Evolutionary conservation across 2,113 vertebrate species (phyloP).

Genomic region (Montifringilla adamsi): DNA sequence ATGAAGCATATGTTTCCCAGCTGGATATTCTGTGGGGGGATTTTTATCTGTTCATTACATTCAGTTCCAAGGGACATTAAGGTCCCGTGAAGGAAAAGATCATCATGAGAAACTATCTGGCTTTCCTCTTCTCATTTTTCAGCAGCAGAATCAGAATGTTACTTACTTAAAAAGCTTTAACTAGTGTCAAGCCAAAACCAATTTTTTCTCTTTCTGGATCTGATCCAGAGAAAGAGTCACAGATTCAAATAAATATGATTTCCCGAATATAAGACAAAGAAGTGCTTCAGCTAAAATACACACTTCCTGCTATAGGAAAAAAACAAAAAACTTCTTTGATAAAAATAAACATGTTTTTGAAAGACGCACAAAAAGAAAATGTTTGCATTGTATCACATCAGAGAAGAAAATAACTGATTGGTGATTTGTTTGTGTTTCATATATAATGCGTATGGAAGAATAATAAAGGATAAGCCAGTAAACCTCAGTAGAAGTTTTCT

Average conservation of each 20-base stretch:
- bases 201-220: neutral
- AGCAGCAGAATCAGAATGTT: neutral
- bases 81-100: neutral
- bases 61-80: neutral
- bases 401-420: neutral
- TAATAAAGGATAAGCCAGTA: neutral
- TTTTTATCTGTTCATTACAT: neutral
- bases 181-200: neutral
- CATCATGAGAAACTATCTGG: neutral
- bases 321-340: rapidly evolving
- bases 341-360: neutral
- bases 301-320: neutral
- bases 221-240: neutral
- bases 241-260: neutral
- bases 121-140: neutral
- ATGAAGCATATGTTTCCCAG: neutral
- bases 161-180: neutral
- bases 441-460: neutral
- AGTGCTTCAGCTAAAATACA: neutral
- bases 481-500: neutral
- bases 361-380: neutral
- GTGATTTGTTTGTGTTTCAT: neutral
- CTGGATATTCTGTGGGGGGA: neutral
- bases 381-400: neutral
- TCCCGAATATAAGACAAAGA: neutral